Percentiles rank a stretch among this genome's conserved stretches.
Conservation (phyloP, 2,888 invertebrate species). For the Griposia aprilina region DNA sequence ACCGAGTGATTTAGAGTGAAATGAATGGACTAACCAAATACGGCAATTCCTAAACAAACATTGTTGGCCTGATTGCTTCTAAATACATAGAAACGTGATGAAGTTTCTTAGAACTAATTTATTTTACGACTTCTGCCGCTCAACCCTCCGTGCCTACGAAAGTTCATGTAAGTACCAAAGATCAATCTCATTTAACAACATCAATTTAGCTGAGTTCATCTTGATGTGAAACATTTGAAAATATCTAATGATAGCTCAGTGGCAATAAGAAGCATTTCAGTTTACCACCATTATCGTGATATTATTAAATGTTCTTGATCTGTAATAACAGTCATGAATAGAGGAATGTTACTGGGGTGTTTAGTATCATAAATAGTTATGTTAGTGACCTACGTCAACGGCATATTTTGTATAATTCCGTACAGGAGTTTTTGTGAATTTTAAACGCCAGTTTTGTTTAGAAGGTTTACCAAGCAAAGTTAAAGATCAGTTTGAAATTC, state of each 20-base stretch:
- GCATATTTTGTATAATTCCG: background rate
- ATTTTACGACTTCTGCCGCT: background rate
- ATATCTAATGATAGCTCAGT: constrained; percentile 9
- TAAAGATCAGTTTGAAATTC: background rate
- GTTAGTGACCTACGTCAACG: background rate
- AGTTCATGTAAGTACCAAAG: background rate
- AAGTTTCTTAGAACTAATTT: background rate
- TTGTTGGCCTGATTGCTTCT: background rate
- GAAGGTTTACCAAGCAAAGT: background rate
- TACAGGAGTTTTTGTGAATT: background rate
- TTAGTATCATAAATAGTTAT: background rate
- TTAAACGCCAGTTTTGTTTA: background rate
- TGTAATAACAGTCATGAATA: constrained; percentile 13
- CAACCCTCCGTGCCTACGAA: background rate
- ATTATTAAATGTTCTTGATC: constrained; percentile 23
- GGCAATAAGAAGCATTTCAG: constrained; percentile 25
- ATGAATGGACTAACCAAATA: background rate
- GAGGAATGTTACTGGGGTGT: constrained; percentile 28
- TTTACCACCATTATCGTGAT: constrained; percentile 29
- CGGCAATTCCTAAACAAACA: background rate
- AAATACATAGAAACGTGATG: background rate
- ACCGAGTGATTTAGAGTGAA: background rate
- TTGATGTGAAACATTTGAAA: constrained; percentile 7
- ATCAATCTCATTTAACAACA: too few relatives aligned
- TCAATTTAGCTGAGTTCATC: background rate